phyloP scores from a whole-genome alignment of 2,888 invertebrate species.

The Chrysolina americana region DNA sequence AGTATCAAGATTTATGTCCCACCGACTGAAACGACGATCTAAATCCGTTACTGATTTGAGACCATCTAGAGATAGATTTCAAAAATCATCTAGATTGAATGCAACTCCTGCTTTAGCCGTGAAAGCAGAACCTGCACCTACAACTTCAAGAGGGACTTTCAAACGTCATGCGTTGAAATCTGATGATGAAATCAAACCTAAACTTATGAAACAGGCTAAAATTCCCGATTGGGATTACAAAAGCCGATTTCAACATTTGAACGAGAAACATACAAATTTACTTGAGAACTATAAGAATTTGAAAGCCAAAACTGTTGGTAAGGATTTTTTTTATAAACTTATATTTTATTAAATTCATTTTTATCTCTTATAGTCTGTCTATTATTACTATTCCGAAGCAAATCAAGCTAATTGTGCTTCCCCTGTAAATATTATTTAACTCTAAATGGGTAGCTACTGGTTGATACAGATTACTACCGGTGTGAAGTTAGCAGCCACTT shows the following conservation, averaged over 20 bases:
- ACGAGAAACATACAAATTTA: conserved; percentile 74
- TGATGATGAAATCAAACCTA: conserved; percentile 50
- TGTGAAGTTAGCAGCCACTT: too few species aligned
- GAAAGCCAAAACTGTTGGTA: conserved; percentile 64
- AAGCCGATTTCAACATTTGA: conserved; percentile 75
- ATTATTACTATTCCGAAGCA: too few species aligned
- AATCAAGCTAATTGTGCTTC: too few species aligned
- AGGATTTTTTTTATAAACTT: conserved; percentile 19
- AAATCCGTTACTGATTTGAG: conserved; percentile 49
- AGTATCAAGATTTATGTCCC: not conserved
- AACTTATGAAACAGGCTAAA: conserved; percentile 51
- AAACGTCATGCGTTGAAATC: conserved; percentile 34
- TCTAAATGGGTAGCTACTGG: too few species aligned
- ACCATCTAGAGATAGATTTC: not conserved
- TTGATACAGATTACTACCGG: too few species aligned
- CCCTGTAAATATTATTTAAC: too few species aligned
- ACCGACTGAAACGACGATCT: conserved; percentile 37
- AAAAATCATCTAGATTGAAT: not conserved
- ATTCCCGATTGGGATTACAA: conserved; percentile 65
- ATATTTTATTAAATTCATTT: too few species aligned
- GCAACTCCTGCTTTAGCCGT: conserved; percentile 16
- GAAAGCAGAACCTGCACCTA: conserved; percentile 8
- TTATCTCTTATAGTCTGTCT: too few species aligned
- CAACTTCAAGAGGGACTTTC: conserved; percentile 24
- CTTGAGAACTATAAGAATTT: conserved; percentile 72